Conservation (phyloP, 2,888 invertebrate genomes). For the Lasius platythorax region DNA sequence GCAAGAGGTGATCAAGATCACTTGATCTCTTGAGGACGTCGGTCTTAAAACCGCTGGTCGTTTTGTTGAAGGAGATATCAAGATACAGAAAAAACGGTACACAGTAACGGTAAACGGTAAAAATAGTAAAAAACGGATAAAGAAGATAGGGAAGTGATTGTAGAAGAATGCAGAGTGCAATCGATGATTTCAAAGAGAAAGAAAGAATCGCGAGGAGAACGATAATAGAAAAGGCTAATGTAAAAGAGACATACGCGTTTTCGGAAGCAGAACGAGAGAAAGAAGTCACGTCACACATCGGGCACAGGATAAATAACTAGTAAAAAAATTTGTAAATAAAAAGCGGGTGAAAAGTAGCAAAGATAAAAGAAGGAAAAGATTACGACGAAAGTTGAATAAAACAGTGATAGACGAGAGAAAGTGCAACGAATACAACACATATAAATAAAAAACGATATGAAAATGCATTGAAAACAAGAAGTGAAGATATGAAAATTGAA, state of each 20-base stretch:
- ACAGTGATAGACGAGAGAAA: neutral
- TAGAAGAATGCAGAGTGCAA: neutral
- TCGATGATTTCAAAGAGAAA: neutral
- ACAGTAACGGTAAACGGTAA: neutral
- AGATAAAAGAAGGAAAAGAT: slow-evolving; percentile 38
- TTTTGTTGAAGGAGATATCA: slow-evolving; percentile 71
- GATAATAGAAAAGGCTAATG: slow-evolving; percentile 30
- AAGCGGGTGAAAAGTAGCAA: slow-evolving; percentile 1
- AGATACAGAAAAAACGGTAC: slow-evolving; percentile 57
- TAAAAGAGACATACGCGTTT: neutral
- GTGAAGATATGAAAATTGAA: neutral
- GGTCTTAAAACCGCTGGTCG: slow-evolving; percentile 73
- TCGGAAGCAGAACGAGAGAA: slow-evolving; percentile 13
- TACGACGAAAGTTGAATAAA: slow-evolving; percentile 23
- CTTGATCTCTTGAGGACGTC: slow-evolving; percentile 76
- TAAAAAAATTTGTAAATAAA: neutral
- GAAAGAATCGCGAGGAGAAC: slow-evolving; percentile 5
- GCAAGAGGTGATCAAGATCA: slow-evolving; percentile 74
- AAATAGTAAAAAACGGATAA: slow-evolving; percentile 47
- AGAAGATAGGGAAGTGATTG: slow-evolving; percentile 18
- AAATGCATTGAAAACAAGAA: neutral
- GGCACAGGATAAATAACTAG: neutral
- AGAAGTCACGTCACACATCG: neutral
- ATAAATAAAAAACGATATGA: slow-evolving; percentile 3
- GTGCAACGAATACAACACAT: neutral